Base-by-base conservation (phyloP, 2,888 invertebrate species). In the Tineola bisselliella region DNA sequence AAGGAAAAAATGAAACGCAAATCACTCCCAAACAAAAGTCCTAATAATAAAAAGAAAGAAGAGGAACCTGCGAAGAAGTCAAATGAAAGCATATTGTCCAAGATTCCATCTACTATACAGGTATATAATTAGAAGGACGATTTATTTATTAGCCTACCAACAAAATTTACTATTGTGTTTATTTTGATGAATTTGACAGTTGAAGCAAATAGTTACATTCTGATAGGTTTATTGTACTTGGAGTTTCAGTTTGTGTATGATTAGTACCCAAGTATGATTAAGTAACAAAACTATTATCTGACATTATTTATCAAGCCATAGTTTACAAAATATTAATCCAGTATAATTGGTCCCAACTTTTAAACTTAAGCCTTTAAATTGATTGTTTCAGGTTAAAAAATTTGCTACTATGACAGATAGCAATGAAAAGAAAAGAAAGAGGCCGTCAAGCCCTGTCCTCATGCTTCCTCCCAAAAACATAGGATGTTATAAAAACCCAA, bases 31-130 rank as follows among this genome's bases (percentile, higher is more conserved):
- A 2, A 2, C 25, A 25, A 25, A 25, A 6, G 2, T 6, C 25
- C 25, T 71, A 63, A 75, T 72, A 64, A 79, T 76, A 70, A 17
- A 13, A 66, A 68, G 15, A 61, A 62, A 2, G 68, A 66, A 60
- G 67, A 18, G 30, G 48, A 60, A 31, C 66, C 66, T 54, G 30
- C n/a, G 4, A 66, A 68, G 48, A 73, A 68, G 61, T 15, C 63
- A 12, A 18, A 63, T 52, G 61, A 72, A 54, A 68, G 65, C 44
- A 65, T 73, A 13, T 70, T 81, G 63, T 67, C 79, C 31, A 84
- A 81, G 73, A 71, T 81, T 63, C 77, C 81, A 19, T 73, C 84
- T 44, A 78, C 81, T 60, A 87, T 87, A 64, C 84, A 86, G 81
- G 86, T 84, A 68, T 38, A 38, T 3, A 43, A 43, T 3, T 43